These are phyloP conservation scores for Parnassius smintheus DNA, from an alignment of 2,888 invertebrate genomes.

Conservation along the genomic window DNA sequence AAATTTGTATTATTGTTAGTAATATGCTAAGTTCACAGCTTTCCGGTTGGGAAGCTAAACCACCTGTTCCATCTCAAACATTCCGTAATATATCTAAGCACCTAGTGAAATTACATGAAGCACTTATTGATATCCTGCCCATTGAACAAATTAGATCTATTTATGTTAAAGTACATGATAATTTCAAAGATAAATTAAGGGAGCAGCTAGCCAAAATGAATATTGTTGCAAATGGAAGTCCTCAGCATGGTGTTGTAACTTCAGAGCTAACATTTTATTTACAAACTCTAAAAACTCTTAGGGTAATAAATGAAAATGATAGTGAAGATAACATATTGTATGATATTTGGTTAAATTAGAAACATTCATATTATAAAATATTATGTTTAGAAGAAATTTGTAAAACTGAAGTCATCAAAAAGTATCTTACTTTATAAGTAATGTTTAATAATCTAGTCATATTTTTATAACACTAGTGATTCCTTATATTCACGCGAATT, in stretches of 20 bases:
- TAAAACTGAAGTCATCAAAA: conserved; percentile 16
- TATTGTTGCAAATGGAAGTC: conserved; percentile 97
- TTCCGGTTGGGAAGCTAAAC: conserved; percentile 94
- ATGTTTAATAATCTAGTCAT: conserved; percentile 25
- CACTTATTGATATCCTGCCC: conserved; percentile 92
- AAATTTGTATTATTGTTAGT: conserved; percentile 94
- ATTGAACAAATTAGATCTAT: conserved; percentile 87
- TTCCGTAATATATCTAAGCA: conserved; percentile 94
- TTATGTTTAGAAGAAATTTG: not conserved
- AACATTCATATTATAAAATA: not conserved
- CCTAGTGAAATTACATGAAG: conserved; percentile 94
- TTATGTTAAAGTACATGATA: conserved; percentile 89
- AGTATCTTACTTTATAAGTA: conserved; percentile 17
- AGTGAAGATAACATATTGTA: conserved; percentile 88
- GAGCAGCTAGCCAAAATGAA: conserved; percentile 92
- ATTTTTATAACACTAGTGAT: not conserved
- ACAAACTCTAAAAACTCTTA: conserved; percentile 90
- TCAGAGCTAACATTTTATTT: conserved; percentile 95
- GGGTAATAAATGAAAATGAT: conserved; percentile 88
- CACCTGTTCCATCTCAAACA: conserved; percentile 95
- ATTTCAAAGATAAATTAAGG: conserved; percentile 92
- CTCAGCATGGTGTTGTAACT: conserved; percentile 96
- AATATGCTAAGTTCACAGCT: conserved; percentile 91
- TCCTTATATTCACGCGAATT: too few species aligned
- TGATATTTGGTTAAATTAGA: conserved; percentile 89